Base-by-base conservation (phyloP, 2,113 vertebrate genomes). In the Centropus unirufus region DNA sequence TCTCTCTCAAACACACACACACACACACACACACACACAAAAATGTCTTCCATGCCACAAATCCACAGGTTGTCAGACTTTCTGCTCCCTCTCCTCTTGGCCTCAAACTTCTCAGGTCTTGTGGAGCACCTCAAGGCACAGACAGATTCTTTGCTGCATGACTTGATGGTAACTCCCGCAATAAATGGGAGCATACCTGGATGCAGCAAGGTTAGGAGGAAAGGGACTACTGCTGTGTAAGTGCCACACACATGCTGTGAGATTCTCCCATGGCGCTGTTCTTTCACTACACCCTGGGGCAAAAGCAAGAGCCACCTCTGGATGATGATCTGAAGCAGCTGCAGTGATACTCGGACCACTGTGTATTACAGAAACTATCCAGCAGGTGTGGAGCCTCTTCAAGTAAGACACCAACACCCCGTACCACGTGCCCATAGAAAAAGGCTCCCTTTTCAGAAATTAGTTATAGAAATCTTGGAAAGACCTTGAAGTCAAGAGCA, bases 401-500 rank as follows among this genome's bases (percentile, higher is more conserved):
- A 76, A 64, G 23, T n/a, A 42, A 63, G 23, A 14, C 24, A 64
- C 1, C 2, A 69, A 18, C 40, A 83, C 36, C 9, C 11, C 64
- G 40, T 46, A 36, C 22, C 26, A 40, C 14, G 23, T 3, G 2
- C 14, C 42, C 7, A 32, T 63, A 36, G 57, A 61, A 92, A 92
- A 66, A 91, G 27, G 8, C 39, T 17, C 2, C 14, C 73, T 57
- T 82, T 73, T 62, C 1, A 2, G 44, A 68, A 74, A 8, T n/a
- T 14, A 20, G 39, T 20, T 86, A 74, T 21, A 88, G 57, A 93
- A 93, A 89, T 83, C 73, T 63, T 74, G 49, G 77, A 78, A 93
- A 58, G 55, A 81, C 47, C 77, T 36, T 80, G 67, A 95, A 90
- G 39, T 49, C 47, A 70, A 58, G 26, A 87, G 2, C 1, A 14